Evolutionary conservation across 1,140 invertebrate genomes (phyloP), one percentile per base, ranked within the genome.

Genomic region (Nylanderia fulva): DNA sequence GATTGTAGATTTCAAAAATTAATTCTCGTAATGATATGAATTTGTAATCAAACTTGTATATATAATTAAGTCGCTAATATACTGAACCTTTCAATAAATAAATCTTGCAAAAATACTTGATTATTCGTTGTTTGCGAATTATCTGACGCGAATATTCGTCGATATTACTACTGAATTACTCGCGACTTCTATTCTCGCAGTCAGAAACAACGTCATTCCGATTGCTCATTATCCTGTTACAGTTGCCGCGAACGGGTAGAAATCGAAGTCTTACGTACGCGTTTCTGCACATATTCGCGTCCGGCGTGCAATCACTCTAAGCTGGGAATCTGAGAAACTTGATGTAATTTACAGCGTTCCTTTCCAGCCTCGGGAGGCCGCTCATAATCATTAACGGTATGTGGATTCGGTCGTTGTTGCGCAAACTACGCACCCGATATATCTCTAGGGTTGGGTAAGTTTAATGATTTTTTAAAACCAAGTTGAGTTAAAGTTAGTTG

Each of bases 361-460:
- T 72, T 82, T 82, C 36, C 77, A 69, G 45, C 36, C 64, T 56
- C 24, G 64, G 18, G 11, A 71, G 52, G 13, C 77, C 33, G 64
- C 54, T 82, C 77, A 58, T 45, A 72, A 72, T 82, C 77, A 82
- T 82, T 82, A 82, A n/a, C 66, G 18, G 77, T n/a, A n/a, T n/a
- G n/a, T 52, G 52, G 54, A 60, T 82, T 60, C 66, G 77, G 27
- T 39, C 45, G 61, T 79, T 80, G 4, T 18, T 80, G 4, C 6
- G 77, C 77, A 71, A 80, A 11, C 24, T n/a, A 18, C 60, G 11
- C 18, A 39, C 13, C 45, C 54, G 24, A 69, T 42, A 6, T 60
- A 69, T n/a, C n/a, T n/a, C n/a, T n/a, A n/a, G n/a, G n/a, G n/a
- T n/a, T n/a, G n/a, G n/a, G n/a, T n/a, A n/a, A n/a, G n/a, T n/a